These are phyloP conservation scores for Drosophila cognata DNA, from an alignment of 2,888 invertebrate species.

Conservation along the genomic window DNA sequence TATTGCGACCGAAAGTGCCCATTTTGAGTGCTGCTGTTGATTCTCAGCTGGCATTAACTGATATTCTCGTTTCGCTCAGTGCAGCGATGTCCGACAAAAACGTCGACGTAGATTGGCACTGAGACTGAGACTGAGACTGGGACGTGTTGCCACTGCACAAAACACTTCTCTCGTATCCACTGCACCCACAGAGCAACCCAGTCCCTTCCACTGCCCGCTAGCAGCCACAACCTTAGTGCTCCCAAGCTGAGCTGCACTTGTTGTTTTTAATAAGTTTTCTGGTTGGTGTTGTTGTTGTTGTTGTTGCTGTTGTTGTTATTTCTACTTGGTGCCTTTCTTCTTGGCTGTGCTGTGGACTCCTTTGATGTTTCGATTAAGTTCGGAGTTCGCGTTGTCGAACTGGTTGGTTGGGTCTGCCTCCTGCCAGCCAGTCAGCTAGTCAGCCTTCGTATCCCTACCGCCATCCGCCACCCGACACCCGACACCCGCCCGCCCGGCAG, in stretches of 20 bases:
- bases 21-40: constrained; percentile 77
- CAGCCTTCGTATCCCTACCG: background rate
- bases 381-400: constrained; percentile 78
- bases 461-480: background rate
- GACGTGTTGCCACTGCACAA: constrained; percentile 78
- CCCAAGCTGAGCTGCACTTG: constrained; percentile 74
- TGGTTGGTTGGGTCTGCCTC: constrained; percentile 68
- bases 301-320: constrained; percentile 23
- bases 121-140: constrained; percentile 23
- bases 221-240: constrained; percentile 26
- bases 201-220: background rate
- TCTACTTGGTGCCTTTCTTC: constrained; percentile 24
- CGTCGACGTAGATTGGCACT: background rate
- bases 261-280: constrained; percentile 82
- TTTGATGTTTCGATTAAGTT: constrained; percentile 82
- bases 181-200: constrained; percentile 29
- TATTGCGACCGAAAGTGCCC: constrained; percentile 85
- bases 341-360: constrained; percentile 54
- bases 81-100: constrained; percentile 53
- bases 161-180: constrained; percentile 51
- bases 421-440: constrained; percentile 7
- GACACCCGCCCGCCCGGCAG: constrained; percentile 21
- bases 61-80: constrained; percentile 81
- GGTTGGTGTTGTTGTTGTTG: constrained; percentile 41
- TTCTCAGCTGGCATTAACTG: constrained; percentile 68